Conservation (phyloP, 2,888 invertebrate species). For the Macrophya annulata region DNA sequence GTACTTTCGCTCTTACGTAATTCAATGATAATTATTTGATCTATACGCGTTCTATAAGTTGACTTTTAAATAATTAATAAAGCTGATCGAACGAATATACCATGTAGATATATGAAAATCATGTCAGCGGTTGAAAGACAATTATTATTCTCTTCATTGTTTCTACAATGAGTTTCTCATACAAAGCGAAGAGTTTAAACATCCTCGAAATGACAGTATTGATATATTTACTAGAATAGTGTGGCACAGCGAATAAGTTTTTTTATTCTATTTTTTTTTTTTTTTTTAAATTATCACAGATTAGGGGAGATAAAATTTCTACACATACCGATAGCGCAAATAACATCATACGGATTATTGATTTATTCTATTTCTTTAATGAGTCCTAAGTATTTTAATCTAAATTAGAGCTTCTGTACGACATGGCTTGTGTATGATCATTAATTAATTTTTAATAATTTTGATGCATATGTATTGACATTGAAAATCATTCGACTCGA, state of each 20-base stretch:
- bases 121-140: not conserved
- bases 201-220: not conserved
- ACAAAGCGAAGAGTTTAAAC: not conserved
- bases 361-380: not conserved
- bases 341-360: conserved; percentile 4
- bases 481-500: not conserved
- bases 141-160: not conserved
- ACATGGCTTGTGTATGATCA: not conserved
- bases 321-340: not conserved
- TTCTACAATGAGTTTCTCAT: not conserved
- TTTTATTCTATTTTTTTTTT: not conserved
- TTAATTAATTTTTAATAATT: not conserved
- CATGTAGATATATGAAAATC: not conserved
- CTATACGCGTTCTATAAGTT: not conserved
- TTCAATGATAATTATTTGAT: not conserved
- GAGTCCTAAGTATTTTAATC: not conserved
- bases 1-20: conserved; percentile 4
- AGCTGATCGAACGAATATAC: not conserved
- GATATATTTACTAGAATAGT: not conserved
- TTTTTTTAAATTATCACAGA: not conserved
- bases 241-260: not conserved
- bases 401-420: not conserved
- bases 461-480: not conserved
- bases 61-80: not conserved
- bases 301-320: conserved; percentile 2